Base-by-base conservation (phyloP, 2,888 invertebrate species). In the Meteorus colon region DNA sequence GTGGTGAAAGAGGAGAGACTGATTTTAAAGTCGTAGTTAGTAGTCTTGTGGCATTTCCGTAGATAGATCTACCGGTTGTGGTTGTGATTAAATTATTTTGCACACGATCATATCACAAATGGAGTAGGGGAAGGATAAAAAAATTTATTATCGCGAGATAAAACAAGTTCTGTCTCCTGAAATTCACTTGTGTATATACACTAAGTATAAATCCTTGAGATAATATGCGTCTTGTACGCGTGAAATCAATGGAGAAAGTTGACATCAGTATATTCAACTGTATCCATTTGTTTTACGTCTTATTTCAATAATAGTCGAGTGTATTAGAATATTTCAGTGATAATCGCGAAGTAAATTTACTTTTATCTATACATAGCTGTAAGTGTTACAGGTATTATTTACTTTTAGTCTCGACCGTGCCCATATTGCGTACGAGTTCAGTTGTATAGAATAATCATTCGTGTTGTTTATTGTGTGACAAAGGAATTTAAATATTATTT, bases 201-300 rank as follows among this genome's bases (percentile, higher is more conserved):
- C 10, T 12, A 2, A 14, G 27, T 12, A 31, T 34, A 16, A 16
- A 63, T 63, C 16, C n/a, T 31, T n/a, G 31, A 63, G 63, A 63
- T 16, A 63, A 63, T n/a, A 31, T 31, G 63, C 6, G 6, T 63
- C n/a, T 63, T 8, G 14, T n/a, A 2, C 31, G 4, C 5, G 31
- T 14, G 31, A 63, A 34, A 63, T 14, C 63, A n/a, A n/a, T 34
- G 63, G 63, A 63, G 63, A 63, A 63, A 63, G 63, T 63, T 27
- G 3, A 8, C 34, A 5, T 16, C 6, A n/a, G 31, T 29, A 63
- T 12, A 63, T 63, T 63, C 16, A 63, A 63, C 63, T 31, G n/a
- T 34, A n/a, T 63, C 16, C 6, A 63, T 31, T 31, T 31, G 16
- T 63, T 34, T 63, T 34, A 31, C 55, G n/a, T 31, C 31, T 63